Base-by-base conservation (phyloP, 64 coral and sea anemone genomes). In the Exaiptasia diaphana region DNA sequence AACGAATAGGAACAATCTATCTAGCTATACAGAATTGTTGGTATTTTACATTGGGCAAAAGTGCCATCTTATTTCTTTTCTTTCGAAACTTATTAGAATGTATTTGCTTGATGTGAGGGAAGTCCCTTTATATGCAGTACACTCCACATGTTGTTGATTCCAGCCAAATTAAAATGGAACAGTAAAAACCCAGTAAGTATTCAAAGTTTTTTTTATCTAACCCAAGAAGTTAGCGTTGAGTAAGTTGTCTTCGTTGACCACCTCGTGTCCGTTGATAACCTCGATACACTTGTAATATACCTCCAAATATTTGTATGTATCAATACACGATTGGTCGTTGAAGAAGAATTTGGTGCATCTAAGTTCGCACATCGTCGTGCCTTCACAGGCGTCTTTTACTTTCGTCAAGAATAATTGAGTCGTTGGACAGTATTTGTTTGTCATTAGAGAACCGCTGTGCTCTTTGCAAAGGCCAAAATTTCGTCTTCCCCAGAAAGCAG, bases 201-300 rank as follows among this genome's bases (percentile, higher is more conserved):
- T 73, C 61, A 65, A 24, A 42, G 69, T 73, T 37, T 73, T 24
- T 73, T 65, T 23, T 26, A 26, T 73, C 69, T 73, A 99, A 39
- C 95, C 95, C 80, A 99, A 78, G 58, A 89, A 99, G 49, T 99
- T 99, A 45, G 95, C 95, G 81, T 99, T 99, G 74, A 99, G 95
- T 71, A 99, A 58, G 81, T 99, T 99, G 79, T 99, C 95, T 38
- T 99, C 95, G 41, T 99, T 99, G 11, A 99, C 95, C 5, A 99
- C 95, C 49, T 99, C 95, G 33, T 99, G 95, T 14, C 95, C 95
- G 41, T 99, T 99, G 81, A 99, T 99, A 71, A 99, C 95, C 55
- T 99, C 95, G 69, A 99, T 92, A 80, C 95, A 99, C 83, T 99
- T 99, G 90, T 99, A 99, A 79, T 99, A 99, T 25, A 99, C 95